Evolutionary conservation across 2,113 vertebrate species (phyloP), one percentile per base, ranked within the genome.

Genomic region (Budorcas taxicolor): DNA sequence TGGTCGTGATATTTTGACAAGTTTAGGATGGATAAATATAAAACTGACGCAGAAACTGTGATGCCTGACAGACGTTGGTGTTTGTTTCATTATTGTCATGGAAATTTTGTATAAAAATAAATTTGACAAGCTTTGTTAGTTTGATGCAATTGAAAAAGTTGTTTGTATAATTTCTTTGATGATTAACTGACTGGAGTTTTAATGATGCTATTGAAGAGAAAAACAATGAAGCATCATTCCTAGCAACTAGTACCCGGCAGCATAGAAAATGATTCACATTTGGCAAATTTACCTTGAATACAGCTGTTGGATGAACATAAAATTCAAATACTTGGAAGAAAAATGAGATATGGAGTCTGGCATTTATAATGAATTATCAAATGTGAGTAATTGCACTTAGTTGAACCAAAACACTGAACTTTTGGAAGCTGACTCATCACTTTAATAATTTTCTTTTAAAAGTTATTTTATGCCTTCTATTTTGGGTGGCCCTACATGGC

Each of bases 51-150:
- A 92, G 87, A 96, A 97, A 96, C 60, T 84, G 57, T 90, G 67
- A 29, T 92, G 86, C 92, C 91, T 97, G 97, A 93, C 93, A 98
- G 96, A 94, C 89, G 2, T 40, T 47, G 95, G 87, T 96, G 97
- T 98, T 98, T 97, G 95, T 84, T 95, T 94, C 31, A 96, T 84
- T 60, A 94, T 98, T 97, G 91, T 97, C 89, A 97, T 98, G 90
- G 96, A 98, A 97, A 98, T 96, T 95, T 31, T 95, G 92, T 71
- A 21, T 95, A 97, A 98, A 98, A 98, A 97, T 98, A 98, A 95
- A 97, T 96, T 90, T 92, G 96, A 95, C 91, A 97, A 96, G 89
- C 78, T 98, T 98, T 98, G 87, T 96, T 97, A 96, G 96, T 96
- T 98, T 97, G 87, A 92, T 95, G 83, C 98, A 98, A 98, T 58